A percentile compares a stretch with the other conserved stretches of the same genome.
Evolutionary conservation across 2,113 vertebrate genomes (phyloP).

Genomic region (Thinocorus orbignyianus): DNA sequence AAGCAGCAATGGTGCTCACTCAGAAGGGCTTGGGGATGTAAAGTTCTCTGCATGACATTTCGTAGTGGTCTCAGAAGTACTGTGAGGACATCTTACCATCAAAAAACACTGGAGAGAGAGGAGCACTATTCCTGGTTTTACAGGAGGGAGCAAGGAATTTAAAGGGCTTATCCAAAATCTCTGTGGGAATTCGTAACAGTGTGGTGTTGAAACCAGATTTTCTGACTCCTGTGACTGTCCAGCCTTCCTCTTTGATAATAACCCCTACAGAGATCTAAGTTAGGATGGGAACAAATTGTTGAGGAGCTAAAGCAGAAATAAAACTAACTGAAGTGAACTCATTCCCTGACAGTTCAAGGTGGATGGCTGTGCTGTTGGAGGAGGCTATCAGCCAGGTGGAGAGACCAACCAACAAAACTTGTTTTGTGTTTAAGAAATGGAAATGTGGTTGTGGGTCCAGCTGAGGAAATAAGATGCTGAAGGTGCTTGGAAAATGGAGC

Average conservation of each 20-base stretch:
- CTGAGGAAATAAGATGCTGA: not conserved
- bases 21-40: not conserved
- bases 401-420: not conserved
- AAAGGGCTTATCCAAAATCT: not conserved
- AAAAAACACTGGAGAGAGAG: not conserved
- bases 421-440: not conserved
- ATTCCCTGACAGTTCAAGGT: not conserved
- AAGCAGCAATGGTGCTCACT: not conserved
- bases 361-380: not conserved
- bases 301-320: not conserved
- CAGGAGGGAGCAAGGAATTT: not conserved
- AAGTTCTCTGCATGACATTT: not conserved
- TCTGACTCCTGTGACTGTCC: not conserved
- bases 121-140: not conserved
- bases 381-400: not conserved
- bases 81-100: not conserved
- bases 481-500: not conserved
- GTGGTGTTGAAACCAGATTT: constrained; percentile 3
- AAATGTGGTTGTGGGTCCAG: not conserved
- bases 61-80: constrained; percentile 1
- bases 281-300: not conserved
- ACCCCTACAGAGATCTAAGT: not conserved
- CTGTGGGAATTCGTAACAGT: not conserved
- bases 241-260: constrained; percentile 15
- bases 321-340: not conserved